Conservation (phyloP, 2,888 invertebrate species). For the Agonopterix heracliana region DNA sequence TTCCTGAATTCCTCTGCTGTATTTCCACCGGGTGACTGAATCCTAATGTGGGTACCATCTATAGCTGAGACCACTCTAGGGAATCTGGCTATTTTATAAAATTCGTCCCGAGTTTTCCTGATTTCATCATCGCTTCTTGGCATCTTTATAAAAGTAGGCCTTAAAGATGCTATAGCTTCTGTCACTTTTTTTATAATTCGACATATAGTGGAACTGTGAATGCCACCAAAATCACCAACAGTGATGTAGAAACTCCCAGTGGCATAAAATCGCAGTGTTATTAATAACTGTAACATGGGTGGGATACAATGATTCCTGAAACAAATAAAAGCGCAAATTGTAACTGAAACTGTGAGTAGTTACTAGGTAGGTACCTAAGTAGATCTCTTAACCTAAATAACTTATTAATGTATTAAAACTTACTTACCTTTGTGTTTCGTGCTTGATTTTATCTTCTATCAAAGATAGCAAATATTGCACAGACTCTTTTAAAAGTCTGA, state of each 20-base stretch:
- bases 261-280: constrained; percentile 9
- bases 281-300: constrained; percentile 4
- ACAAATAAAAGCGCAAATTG: not conserved
- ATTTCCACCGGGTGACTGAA: constrained; percentile 12
- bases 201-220: constrained; percentile 7
- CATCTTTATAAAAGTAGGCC: constrained; percentile 4
- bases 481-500: constrained; percentile 6
- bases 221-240: constrained; percentile 13
- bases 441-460: constrained; percentile 7
- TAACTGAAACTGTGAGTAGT: not conserved
- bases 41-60: constrained; percentile 11
- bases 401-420: not conserved
- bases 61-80: constrained; percentile 12
- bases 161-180: constrained; percentile 8
- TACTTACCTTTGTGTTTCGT: constrained; percentile 4
- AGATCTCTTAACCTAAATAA: not conserved
- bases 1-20: constrained; percentile 11
- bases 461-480: constrained; percentile 2
- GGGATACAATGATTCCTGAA: constrained; percentile 3
- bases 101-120: constrained; percentile 5
- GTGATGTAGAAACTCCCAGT: constrained; percentile 10
- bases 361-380: not conserved
- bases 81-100: constrained; percentile 13
- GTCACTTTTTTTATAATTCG: constrained; percentile 11
- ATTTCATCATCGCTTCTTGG: constrained; percentile 9